Evolutionary conservation across 2,113 vertebrate genomes (phyloP).

Genomic region (Cardinalis cardinalis): DNA sequence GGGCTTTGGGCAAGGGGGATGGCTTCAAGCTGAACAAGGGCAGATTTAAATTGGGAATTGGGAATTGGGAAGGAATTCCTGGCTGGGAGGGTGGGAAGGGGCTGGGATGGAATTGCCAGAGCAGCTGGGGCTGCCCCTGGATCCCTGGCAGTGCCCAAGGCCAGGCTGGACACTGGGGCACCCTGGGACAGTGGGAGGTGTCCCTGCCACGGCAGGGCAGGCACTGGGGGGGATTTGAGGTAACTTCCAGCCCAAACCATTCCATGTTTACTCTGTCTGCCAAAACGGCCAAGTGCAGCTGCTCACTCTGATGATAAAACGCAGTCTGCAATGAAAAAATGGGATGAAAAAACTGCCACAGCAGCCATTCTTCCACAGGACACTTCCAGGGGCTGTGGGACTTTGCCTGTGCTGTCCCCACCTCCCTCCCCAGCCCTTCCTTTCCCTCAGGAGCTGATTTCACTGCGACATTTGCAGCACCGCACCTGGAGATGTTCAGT

Average conservation of each 20-base stretch:
- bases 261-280: neutral
- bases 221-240: fast-evolving
- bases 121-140: neutral
- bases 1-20: neutral
- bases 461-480: neutral
- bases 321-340: neutral
- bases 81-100: neutral
- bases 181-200: neutral
- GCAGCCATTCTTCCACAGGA: neutral
- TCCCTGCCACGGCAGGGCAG: neutral
- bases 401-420: neutral
- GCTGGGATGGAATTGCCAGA: neutral
- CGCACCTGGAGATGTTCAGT: fast-evolving
- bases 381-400: neutral
- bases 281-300: neutral
- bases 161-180: neutral
- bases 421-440: neutral
- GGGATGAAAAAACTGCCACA: fast-evolving
- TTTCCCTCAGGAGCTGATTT: neutral
- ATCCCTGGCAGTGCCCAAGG: neutral
- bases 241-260: neutral
- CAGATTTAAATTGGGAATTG: no score
- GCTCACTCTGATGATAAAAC: neutral
- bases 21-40: neutral
- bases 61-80: neutral